Evolutionary conservation across 1,140 invertebrate genomes (phyloP), one percentile per base, ranked within the genome.

Genomic region (Alviniconcha marisindica): DNA sequence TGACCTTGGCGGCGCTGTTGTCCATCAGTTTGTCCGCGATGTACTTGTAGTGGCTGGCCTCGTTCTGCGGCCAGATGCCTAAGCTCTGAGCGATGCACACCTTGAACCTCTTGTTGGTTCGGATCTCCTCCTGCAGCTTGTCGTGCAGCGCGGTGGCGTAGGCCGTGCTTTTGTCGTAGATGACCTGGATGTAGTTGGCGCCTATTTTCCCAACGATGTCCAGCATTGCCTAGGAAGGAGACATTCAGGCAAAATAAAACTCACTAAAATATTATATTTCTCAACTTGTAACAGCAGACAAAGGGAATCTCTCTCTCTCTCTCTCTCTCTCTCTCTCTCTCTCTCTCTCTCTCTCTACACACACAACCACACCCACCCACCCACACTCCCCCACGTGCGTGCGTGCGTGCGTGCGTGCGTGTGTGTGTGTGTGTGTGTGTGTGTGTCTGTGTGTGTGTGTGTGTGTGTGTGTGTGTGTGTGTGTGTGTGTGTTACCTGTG

Each of bases 201-300:
- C 84, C 40, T n/a, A 84, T 73, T 36, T 80, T 40, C n/a, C 44
- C 54, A 15, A 88, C 76, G 7, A 90, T 51, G 12, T 73, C 77
- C 0, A 89, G 94, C 87, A 97, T 95, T 4, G 96, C 95, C 87
- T 95, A 94, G 0, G 14, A 12, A 51, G 28, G 38, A 18, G 44
- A 48, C 44, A n/a, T n/a, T n/a, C n/a, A n/a, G n/a, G n/a, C n/a
- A n/a, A n/a, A n/a, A n/a, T n/a, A n/a, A n/a, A n/a, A n/a, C n/a
- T n/a, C n/a, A n/a, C n/a, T n/a, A n/a, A n/a, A n/a, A n/a, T n/a
- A n/a, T n/a, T n/a, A n/a, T n/a, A n/a, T n/a, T n/a, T n/a, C n/a
- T n/a, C n/a, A n/a, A n/a, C n/a, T n/a, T n/a, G n/a, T n/a, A n/a
- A n/a, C n/a, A n/a, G n/a, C n/a, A n/a, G n/a, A n/a, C n/a, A n/a